Base-by-base conservation (phyloP, 2,797 vertebrate species). In the Phoeniculus purpureus region DNA sequence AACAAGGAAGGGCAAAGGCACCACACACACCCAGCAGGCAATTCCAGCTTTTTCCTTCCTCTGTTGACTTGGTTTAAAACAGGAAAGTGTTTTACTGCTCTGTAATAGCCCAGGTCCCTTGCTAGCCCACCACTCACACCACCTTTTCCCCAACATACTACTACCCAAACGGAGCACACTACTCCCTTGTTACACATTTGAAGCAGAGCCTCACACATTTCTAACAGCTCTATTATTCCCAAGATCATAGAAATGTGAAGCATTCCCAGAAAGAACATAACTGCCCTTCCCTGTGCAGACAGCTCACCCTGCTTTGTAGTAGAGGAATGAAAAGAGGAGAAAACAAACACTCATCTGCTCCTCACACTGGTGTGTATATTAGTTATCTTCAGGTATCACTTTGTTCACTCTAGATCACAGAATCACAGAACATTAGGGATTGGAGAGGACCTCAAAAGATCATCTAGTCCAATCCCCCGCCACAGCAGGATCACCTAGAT, bases 311-410 rank as follows among this genome's bases (percentile, higher is more conserved):
- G 14, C 55, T 77, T 85, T 55, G 17, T 4, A 59, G 22, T 17
- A 12, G 0, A 3, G 16, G 21, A 58, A 3, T 8, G 56, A 26
- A 37, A 76, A 27, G 68, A 7, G 20, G 10, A 65, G 72, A 86
- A 50, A 4, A 4, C 13, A 37, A 45, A 58, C 8, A 11, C 26
- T 58, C 37, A 37, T 10, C 22, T 40, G 48, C 16, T 64, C 12
- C 25, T 66, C 19, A 2, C 26, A n/a, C 21, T 25, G 29, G 15
- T 26, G 8, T 6, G 11, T 10, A 0, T 26, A 54, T 25, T 23
- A 5, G 13, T 16, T 54, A 45, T 13, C 62, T 37, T 2, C 61
- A 5, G 13, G 20, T 85, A 72, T 10, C 26, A 23, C 50, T 4
- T 61, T 48, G 19, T 34, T 45, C 37, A 26, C 22, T 1, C 37